These are phyloP conservation scores for Protonibea diacanthus DNA, from an alignment of 2,797 vertebrate species.

Conservation along the genomic window DNA sequence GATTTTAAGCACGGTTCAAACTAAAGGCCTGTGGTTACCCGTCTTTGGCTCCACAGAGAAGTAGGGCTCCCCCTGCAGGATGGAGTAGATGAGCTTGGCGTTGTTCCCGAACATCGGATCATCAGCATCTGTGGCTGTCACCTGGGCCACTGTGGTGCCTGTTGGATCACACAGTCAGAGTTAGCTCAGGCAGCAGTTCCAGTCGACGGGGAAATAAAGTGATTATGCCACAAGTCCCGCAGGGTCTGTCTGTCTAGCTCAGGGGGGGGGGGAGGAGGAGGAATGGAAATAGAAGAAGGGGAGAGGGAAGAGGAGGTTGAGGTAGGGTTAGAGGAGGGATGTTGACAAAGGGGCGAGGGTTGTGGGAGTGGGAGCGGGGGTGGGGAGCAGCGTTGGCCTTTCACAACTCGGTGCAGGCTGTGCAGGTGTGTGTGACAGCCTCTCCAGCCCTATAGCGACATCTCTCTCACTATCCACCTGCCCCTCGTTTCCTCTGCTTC, in stretches of 20 bases:
- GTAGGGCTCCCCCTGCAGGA: conserved; percentile 94
- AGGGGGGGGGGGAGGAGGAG: conserved; percentile 20
- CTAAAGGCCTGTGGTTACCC: conserved; percentile 79
- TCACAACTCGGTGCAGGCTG: conserved; percentile 40
- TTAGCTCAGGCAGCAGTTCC: conserved; percentile 69
- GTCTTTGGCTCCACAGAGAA: conserved; percentile 97
- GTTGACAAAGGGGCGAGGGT: conserved; percentile 50
- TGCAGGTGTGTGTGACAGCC: conserved; percentile 77
- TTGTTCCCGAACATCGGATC: conserved; percentile 90
- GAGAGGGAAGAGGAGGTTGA: conserved; percentile 25
- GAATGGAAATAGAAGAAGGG: conserved; percentile 36
- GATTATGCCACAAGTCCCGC: conserved; percentile 76
- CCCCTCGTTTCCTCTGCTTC: conserved; percentile 47
- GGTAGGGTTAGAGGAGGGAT: conserved; percentile 44
- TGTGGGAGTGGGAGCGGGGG: conserved; percentile 8
- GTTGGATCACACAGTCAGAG: conserved; percentile 62
- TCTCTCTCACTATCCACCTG: conserved; percentile 57
- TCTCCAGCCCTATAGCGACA: conserved; percentile 60
- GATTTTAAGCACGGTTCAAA: not conserved
- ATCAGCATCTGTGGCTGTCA: conserved; percentile 94
- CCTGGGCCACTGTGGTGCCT: conserved; percentile 94
- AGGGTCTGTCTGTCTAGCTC: conserved; percentile 75
- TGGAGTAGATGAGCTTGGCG: conserved; percentile 93
- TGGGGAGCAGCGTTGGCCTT: conserved; percentile 42
- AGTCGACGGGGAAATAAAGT: conserved; percentile 79